Evolutionary conservation across 1,140 invertebrate species (phyloP), one percentile per base, ranked within the genome.

Genomic region (Dendroctonus valens): DNA sequence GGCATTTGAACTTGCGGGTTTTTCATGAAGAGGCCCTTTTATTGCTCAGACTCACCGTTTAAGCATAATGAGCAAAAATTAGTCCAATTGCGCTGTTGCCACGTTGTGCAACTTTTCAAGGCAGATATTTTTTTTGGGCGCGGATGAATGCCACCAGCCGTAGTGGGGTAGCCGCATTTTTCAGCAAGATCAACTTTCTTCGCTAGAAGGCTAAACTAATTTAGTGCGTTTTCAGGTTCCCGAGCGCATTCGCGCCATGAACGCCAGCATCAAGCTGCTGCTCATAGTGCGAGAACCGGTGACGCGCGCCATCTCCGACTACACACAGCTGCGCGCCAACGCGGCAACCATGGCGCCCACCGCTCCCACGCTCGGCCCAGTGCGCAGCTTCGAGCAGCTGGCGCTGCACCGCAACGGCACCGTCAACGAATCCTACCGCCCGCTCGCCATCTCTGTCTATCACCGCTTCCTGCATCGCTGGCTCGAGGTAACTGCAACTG

Each of bases 251-350:
- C 85, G 88, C 69, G 89, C 91, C 15, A 97, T 98, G 94, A 97
- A 98, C 78, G 87, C 90, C 4, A 91, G 91, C 74, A 89, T 96
- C 42, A 94, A 96, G 75, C 81, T 99, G 39, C 83, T 99, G 48
- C 82, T 99, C 59, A 97, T 99, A 69, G 94, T 99, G 0, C 84
- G 96, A 0, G 95, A 99, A 78, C 97, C 97, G 0, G 95, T 99
- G 50, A 92, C 90, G 26, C 81, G 97, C 62, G 94, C 96, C 53
- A 95, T 99, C 73, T 98, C 96, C 3, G 96, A 98, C 81, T 98
- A 97, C 79, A 92, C 94, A 0, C 96, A 98, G 75, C 77, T 92
- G 63, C 82, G 89, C 46, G 91, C 87, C 65, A 88, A 91, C 73
- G 87, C 89, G 5, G 86, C 90, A 8, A 87, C 87, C 5, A 84